These are phyloP conservation scores for Amphiprion ocellaris DNA, from an alignment of 2,113 vertebrate genomes.

Conservation along the genomic window DNA sequence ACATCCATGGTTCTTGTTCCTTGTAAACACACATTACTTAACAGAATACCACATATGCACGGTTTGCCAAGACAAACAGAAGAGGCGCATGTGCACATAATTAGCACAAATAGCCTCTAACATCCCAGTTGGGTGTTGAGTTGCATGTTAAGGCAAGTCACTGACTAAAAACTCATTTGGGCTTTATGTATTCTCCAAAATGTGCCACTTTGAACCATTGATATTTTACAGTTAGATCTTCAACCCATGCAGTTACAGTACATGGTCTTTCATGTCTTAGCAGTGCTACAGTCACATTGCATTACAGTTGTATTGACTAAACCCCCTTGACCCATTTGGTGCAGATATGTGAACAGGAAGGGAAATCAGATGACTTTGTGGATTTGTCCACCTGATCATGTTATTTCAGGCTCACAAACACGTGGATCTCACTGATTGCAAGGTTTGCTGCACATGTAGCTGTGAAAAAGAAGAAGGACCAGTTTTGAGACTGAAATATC, in stretches of 20 bases:
- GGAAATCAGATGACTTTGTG: neutral
- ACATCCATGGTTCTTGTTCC: constrained; percentile 1
- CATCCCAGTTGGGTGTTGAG: constrained; percentile 9
- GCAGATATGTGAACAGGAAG: constrained; percentile 2
- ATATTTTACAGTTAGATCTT: neutral
- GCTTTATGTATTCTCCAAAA: neutral
- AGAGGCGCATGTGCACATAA: constrained; percentile 18
- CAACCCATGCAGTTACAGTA: neutral
- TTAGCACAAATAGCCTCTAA: constrained; percentile 26
- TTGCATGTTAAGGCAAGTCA: constrained; percentile 30
- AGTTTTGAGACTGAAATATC: too few relatives aligned
- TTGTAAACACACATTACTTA: constrained; percentile 18
- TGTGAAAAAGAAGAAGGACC: too few relatives aligned
- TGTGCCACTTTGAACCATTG: neutral
- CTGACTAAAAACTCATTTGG: neutral
- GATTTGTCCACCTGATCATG: neutral
- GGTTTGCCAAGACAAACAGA: constrained; percentile 12
- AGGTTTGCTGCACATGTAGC: neutral
- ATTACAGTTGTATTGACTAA: neutral
- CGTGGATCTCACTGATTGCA: neutral
- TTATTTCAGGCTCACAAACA: neutral
- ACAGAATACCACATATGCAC: constrained; percentile 13
- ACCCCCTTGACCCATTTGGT: constrained; percentile 20
- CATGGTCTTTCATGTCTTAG: too few relatives aligned
- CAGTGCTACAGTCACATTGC: too few relatives aligned